phyloP scores from a whole-genome alignment of 2,797 vertebrate genomes.

The Mergus octosetaceus region DNA sequence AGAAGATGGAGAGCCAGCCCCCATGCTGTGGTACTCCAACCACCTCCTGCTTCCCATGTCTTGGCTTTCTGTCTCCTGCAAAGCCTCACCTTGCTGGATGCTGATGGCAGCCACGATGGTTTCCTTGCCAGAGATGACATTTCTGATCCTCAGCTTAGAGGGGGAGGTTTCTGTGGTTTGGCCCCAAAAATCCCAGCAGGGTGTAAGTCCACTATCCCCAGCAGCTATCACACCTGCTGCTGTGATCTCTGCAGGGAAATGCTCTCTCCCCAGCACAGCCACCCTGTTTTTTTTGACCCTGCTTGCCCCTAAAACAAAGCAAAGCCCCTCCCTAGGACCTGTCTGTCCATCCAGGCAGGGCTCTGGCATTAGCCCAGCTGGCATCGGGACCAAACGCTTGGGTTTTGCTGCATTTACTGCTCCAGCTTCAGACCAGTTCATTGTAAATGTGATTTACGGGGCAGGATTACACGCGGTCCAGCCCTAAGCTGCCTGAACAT shows the following conservation, averaged over 20 bases:
- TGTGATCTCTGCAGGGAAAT: background rate
- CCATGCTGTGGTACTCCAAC: background rate
- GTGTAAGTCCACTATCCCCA: background rate
- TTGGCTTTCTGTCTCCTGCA: background rate
- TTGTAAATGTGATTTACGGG: constrained; percentile 45
- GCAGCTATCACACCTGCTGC: background rate
- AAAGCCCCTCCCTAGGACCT: background rate
- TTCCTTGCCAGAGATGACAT: background rate
- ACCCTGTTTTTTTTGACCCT: background rate
- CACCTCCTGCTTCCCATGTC: background rate
- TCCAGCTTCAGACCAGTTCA: constrained; percentile 43
- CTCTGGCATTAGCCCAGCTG: background rate
- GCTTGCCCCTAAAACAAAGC: background rate
- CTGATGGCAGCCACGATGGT: background rate
- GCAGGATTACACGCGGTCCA: constrained; percentile 31
- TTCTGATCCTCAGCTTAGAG: background rate
- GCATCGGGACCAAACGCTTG: background rate
- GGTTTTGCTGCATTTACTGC: constrained; percentile 34
- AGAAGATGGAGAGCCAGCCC: background rate
- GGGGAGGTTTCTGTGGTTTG: background rate
- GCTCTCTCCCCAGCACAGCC: background rate
- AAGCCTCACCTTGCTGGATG: background rate
- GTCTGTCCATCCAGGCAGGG: background rate
- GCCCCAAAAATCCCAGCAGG: background rate
- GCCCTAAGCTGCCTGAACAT: constrained; percentile 56